phyloP scores from a whole-genome alignment of 2,113 vertebrate species.

The Mohoua ochrocephala region DNA sequence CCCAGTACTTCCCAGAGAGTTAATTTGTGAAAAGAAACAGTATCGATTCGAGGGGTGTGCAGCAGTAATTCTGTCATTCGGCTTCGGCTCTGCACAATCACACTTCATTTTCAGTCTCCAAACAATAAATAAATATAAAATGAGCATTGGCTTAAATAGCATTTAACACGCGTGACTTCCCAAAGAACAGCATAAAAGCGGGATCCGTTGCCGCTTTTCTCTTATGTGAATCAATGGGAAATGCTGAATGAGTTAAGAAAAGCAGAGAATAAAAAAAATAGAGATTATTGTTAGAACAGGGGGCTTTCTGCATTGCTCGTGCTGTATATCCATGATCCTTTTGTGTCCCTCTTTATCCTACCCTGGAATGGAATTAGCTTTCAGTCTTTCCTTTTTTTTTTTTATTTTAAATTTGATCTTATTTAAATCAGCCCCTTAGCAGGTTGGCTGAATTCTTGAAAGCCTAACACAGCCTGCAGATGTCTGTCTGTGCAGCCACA shows the following conservation, averaged over 20 bases:
- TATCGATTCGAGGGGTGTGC: not conserved
- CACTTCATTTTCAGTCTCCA: constrained; percentile 6
- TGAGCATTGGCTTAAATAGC: not conserved
- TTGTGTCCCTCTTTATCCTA: constrained; percentile 56
- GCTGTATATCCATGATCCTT: not conserved
- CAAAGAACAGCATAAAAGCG: not conserved
- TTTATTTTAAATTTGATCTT: constrained; percentile 62
- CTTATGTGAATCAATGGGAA: not conserved
- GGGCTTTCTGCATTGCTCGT: not conserved
- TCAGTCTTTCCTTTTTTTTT: constrained; percentile 10
- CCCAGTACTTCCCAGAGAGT: not conserved
- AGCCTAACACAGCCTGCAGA: constrained; percentile 72
- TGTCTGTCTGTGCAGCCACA: constrained; percentile 78
- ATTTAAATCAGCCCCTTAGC: constrained; percentile 79
- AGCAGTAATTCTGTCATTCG: not conserved
- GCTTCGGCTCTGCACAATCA: not conserved
- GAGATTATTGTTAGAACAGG: not conserved
- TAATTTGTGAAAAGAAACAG: constrained; percentile 3
- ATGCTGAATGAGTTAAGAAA: not conserved
- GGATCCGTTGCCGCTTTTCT: not conserved
- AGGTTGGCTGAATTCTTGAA: constrained; percentile 70
- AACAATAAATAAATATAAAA: constrained; percentile 52
- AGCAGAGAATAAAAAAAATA: not conserved
- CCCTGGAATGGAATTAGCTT: constrained; percentile 54
- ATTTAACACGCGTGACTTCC: not conserved